phyloP scores from a whole-genome alignment of 1,140 invertebrate genomes.

The Plectus sambesii region DNA sequence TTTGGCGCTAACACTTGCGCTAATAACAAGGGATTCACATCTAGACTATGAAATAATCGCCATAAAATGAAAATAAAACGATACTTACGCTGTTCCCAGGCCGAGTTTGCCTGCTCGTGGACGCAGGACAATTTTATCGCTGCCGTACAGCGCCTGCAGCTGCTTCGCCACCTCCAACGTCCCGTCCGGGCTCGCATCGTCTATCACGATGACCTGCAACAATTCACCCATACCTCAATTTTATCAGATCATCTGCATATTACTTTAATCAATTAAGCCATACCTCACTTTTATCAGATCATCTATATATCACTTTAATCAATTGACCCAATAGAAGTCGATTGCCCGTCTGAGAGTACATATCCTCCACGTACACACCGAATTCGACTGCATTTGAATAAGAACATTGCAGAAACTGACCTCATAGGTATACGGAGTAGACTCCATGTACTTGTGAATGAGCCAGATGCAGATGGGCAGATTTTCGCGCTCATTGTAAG shows the following conservation, averaged over 20 bases:
- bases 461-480: slow-evolving; percentile 92
- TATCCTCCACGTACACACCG: background rate
- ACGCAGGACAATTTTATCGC: slow-evolving; percentile 72
- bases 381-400: slow-evolving; percentile 1
- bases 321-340: background rate
- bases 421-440: slow-evolving; percentile 54
- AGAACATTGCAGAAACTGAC: slow-evolving; percentile 4
- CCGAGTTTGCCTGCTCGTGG: slow-evolving; percentile 87
- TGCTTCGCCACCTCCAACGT: slow-evolving; percentile 83
- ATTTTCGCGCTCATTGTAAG: slow-evolving; percentile 96
- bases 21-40: too few relatives aligned
- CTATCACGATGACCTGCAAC: slow-evolving; percentile 84
- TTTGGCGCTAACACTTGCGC: too few relatives aligned
- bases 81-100: slow-evolving; percentile 77
- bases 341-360: slow-evolving; percentile 4
- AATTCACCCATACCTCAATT: slow-evolving; percentile 26
- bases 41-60: too few relatives aligned
- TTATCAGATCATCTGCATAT: too few relatives aligned
- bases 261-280: slow-evolving; percentile 57
- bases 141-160: slow-evolving; percentile 79
- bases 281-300: slow-evolving; percentile 3
- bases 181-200: slow-evolving; percentile 97
- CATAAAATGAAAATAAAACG: too few relatives aligned
- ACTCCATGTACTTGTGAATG: slow-evolving; percentile 77
- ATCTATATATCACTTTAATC: slow-evolving; percentile 6